Percentiles rank a stretch among this genome's conserved stretches.
These are phyloP conservation scores for Gadopsis marmoratus DNA, from an alignment of 2,797 vertebrate species.

Conservation along the genomic window DNA sequence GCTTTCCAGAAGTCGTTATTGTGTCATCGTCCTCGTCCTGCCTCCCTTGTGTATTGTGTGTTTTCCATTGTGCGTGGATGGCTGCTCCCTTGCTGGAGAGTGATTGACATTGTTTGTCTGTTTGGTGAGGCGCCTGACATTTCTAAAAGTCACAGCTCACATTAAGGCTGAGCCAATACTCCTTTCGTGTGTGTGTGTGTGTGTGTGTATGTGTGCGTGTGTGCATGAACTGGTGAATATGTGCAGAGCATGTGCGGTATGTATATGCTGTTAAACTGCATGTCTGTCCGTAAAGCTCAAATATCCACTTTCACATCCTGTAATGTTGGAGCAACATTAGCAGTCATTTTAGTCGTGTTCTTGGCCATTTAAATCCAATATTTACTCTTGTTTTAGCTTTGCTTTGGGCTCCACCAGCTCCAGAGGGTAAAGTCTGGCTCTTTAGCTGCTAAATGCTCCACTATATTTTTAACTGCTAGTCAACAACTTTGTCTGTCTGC, in stretches of 20 bases:
- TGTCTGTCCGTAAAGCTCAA: not conserved
- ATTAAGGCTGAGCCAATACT: constrained; percentile 45
- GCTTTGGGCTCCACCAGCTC: not conserved
- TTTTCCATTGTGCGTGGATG: constrained; percentile 60
- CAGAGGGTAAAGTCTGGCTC: not conserved
- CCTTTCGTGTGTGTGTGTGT: constrained; percentile 9
- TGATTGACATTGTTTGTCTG: constrained; percentile 74
- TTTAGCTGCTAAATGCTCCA: constrained; percentile 3
- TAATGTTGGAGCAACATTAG: too few species aligned
- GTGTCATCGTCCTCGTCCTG: constrained; percentile 50
- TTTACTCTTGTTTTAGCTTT: not conserved
- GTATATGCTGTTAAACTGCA: not conserved
- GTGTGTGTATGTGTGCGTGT: constrained; percentile 10
- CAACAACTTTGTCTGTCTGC: not conserved
- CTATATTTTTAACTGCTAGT: not conserved
- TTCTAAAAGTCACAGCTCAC: constrained; percentile 76
- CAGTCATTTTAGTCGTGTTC: not conserved
- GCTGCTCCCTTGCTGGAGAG: constrained; percentile 54
- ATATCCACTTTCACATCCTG: constrained; percentile 16
- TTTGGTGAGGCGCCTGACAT: constrained; percentile 69
- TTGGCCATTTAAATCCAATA: not conserved
- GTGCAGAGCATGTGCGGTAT: not conserved
- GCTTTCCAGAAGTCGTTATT: constrained; percentile 58
- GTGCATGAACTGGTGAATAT: constrained; percentile 8
- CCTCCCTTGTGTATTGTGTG: constrained; percentile 55